phyloP scores from a whole-genome alignment of 2,888 invertebrate genomes.

The Linyphia triangularis region DNA sequence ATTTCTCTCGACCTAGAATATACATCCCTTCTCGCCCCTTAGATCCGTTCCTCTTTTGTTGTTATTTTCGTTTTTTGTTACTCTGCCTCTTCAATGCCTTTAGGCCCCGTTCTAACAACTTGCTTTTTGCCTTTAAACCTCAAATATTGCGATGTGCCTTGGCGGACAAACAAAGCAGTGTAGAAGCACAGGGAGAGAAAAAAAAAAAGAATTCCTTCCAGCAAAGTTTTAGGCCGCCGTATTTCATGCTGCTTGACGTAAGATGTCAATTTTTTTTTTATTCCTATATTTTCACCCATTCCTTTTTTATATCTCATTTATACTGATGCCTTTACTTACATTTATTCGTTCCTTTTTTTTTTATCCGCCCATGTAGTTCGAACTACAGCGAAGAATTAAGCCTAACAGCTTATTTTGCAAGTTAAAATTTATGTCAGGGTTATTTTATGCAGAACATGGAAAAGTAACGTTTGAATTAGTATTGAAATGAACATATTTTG shows the following conservation, averaged over 20 bases:
- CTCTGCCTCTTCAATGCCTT: slow-evolving; percentile 35
- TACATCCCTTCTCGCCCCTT: not conserved
- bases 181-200: not conserved
- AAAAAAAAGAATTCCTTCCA: slow-evolving; percentile 31
- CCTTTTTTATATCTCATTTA: slow-evolving; percentile 22
- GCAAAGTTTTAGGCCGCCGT: slow-evolving; percentile 49
- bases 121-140: slow-evolving; percentile 46
- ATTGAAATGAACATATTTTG: too few species aligned
- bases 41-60: slow-evolving; percentile 26
- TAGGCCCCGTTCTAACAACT: slow-evolving; percentile 57
- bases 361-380: too few species aligned
- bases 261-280: slow-evolving; percentile 37
- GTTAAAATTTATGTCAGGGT: too few species aligned
- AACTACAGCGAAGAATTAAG: too few species aligned
- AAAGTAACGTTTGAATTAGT: too few species aligned
- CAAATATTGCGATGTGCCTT: slow-evolving; percentile 33
- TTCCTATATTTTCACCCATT: not conserved
- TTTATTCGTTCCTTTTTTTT: not conserved
- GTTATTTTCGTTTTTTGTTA: slow-evolving; percentile 17
- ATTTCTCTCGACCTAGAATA: slow-evolving; percentile 35
- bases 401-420: too few species aligned
- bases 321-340: not conserved
- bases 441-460: too few species aligned
- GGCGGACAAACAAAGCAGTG: slow-evolving; percentile 9
- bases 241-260: slow-evolving; percentile 51